Base-by-base conservation (phyloP, 2,888 invertebrate species). In the Caradrina kadenii region DNA sequence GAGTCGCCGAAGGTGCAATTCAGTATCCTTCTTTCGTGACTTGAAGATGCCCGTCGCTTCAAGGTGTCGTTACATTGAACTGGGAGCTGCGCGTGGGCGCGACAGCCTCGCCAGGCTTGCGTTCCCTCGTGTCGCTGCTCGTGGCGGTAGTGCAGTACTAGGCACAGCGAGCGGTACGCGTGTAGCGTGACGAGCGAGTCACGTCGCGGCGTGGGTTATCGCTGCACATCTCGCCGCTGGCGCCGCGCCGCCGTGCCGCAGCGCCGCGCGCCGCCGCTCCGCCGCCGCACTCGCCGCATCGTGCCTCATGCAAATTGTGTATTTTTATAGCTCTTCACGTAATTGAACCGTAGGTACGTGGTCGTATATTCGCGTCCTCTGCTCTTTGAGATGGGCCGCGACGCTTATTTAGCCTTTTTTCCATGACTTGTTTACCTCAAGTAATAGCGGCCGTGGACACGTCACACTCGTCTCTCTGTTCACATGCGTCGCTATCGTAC, bases 251-350 rank as follows among this genome's bases (percentile, higher is more conserved):
- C 81, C 79, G 63, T 52, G 80, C 84, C 86, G 84, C 86, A 65
- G 73, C 81, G 71, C 77, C 82, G 73, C 58, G 70, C 79, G n/a
- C n/a, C n/a, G n/a, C n/a, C n/a, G n/a, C n/a, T 73, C 72, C 72
- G 75, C 49, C 48, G 84, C 86, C 85, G 85, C 86, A 81, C 81
- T 76, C 79, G 69, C 62, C 79, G 70, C 82, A 71, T 70, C 49
- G 73, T 79, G 52, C 50, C 79, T 84, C 85, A 89, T 88, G 89
- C 89, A 89, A 88, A 89, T 87, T 69, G 71, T 76, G 81, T 73
- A 82, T 83, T 87, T 84, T 86, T 83, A 81, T 81, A 73, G 76
- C 69, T 66, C 67, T 64, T 68, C 85, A 84, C 87, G 86, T 85
- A 85, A 78, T 77, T 69, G 79, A 77, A 69, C 60, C 55, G 81